phyloP scores from a whole-genome alignment of 2,888 invertebrate species.

The Tenthredo livida region DNA sequence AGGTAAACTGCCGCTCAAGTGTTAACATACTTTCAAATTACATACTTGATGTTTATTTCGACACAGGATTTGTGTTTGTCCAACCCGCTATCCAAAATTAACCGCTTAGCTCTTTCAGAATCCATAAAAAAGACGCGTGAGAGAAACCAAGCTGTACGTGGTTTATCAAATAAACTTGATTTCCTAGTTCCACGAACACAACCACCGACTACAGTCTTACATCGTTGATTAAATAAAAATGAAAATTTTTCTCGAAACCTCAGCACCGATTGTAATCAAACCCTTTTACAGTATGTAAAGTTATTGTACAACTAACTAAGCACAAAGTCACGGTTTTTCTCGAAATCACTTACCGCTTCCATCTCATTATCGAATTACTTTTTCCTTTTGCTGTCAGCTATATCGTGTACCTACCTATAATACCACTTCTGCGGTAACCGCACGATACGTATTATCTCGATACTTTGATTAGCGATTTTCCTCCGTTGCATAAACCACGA shows the following conservation, averaged over 20 bases:
- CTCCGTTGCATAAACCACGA: not conserved
- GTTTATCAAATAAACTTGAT: not conserved
- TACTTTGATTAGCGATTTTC: not conserved
- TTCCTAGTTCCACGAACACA: constrained; percentile 16
- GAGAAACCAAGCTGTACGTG: not conserved
- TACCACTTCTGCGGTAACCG: not conserved
- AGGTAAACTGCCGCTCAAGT: constrained; percentile 48
- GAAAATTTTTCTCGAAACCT: not conserved
- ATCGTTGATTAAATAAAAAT: not conserved
- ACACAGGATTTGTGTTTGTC: constrained; percentile 37
- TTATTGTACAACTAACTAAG: not conserved
- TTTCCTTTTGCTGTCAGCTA: not conserved
- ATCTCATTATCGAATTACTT: not conserved
- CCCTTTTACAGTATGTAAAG: not conserved
- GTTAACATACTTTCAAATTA: constrained; percentile 47
- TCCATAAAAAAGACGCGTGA: not conserved
- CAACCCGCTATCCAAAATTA: constrained; percentile 18
- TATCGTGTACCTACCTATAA: not conserved
- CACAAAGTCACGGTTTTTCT: not conserved
- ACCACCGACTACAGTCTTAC: not conserved
- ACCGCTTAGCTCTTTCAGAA: not conserved
- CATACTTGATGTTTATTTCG: constrained; percentile 41
- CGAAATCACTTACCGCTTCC: constrained; percentile 2
- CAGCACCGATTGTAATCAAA: not conserved
- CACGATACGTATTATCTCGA: not conserved